A percentile compares a stretch with the other conserved stretches of the same genome.
These are phyloP conservation scores for Scomber japonicus DNA, from an alignment of 2,113 vertebrate species.

Conservation along the genomic window DNA sequence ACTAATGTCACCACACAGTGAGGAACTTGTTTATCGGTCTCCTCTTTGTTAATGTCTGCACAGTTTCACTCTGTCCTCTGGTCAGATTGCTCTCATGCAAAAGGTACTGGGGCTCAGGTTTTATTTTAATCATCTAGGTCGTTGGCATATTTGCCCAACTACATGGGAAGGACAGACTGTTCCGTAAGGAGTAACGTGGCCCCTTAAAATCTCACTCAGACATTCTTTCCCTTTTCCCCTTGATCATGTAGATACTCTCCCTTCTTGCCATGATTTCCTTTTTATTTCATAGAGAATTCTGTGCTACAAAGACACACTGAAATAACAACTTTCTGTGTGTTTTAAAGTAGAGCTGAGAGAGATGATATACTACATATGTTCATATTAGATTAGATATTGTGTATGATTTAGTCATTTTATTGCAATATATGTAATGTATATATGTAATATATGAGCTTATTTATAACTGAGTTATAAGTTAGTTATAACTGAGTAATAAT, in stretches of 20 bases:
- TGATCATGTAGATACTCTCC: constrained; percentile 18
- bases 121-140: constrained; percentile 87
- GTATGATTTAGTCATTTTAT: background rate
- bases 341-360: background rate
- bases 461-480: background rate
- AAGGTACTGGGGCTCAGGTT: constrained; percentile 65
- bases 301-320: background rate
- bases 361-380: background rate
- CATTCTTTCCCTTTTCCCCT: constrained; percentile 44
- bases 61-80: constrained; percentile 59
- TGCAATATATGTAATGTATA: background rate
- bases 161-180: constrained; percentile 77
- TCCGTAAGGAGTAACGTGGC: constrained; percentile 79
- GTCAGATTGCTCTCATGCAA: constrained; percentile 51
- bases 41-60: constrained; percentile 4
- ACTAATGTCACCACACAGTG: background rate
- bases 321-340: background rate
- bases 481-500: background rate
- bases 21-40: background rate
- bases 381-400: background rate
- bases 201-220: constrained; percentile 66
- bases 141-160: constrained; percentile 76
- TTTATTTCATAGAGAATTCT: background rate
- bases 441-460: background rate
- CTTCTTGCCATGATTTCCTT: background rate